phyloP scores from a whole-genome alignment of 2,113 vertebrate genomes.

The Notechis scutatus region DNA sequence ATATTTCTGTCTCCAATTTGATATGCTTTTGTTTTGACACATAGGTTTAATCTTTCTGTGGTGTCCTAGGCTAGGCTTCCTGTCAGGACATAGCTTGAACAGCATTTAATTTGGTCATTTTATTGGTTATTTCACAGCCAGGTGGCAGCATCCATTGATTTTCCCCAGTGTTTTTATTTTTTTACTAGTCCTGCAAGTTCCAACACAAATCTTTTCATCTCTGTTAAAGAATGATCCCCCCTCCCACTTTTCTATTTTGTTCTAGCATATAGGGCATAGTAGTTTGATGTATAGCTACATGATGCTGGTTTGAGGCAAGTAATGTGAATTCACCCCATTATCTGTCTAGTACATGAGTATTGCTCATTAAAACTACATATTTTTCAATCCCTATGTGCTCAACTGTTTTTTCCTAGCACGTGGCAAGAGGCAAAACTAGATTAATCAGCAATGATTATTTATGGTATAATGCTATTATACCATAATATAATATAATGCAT shows the following conservation, averaged over 20 bases:
- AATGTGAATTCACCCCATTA: neutral
- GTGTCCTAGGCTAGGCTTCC: neutral
- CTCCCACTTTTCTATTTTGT: neutral
- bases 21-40: neutral
- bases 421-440: neutral
- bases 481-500: too few species aligned
- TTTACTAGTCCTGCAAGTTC: neutral
- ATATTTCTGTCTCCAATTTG: neutral
- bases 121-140: neutral
- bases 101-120: neutral
- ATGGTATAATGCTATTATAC: too few species aligned
- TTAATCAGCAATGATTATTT: neutral
- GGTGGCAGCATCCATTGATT: neutral
- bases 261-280: neutral
- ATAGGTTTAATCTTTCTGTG: neutral
- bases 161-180: neutral
- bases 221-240: neutral
- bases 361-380: neutral
- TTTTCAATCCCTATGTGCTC: neutral
- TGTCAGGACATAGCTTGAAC: neutral
- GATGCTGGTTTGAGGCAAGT: neutral
- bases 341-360: neutral
- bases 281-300: neutral
- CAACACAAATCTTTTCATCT: neutral
- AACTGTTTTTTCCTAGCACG: neutral